Evolutionary conservation across 2,888 invertebrate species (phyloP), one percentile per base, ranked within the genome.

Genomic region (Cataglyphis livida): DNA sequence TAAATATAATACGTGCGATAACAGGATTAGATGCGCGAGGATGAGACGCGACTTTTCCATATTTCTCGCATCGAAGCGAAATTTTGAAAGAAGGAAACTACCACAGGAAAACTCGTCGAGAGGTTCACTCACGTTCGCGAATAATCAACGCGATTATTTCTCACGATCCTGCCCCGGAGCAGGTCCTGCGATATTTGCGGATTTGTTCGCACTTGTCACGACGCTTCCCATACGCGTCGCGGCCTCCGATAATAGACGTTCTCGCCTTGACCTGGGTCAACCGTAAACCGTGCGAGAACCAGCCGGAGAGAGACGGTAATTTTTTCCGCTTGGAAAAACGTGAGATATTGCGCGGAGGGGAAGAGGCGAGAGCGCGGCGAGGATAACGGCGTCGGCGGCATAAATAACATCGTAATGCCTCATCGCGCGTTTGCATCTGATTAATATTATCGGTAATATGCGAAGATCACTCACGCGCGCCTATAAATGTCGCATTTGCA

Each of bases 121-220:
- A n/a, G n/a, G n/a, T 6, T 25, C 35, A 18, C 41, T 84, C 86
- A 9, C 38, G 38, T 76, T 73, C 84, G 83, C 65, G 84, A 48
- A 48, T 87, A 88, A 89, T 89, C 88, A 88, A 87, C 89, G 90
- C 90, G 91, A 28, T 28, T 28, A 2, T 88, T 91, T 91, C 91
- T 91, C 91, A 91, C 91, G 91, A 89, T 89, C 51, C 25, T 35
- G 18, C n/a, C n/a, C 21, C 12, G 28, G 28, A 18, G 12, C 21
- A 21, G 79, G 66, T 87, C 62, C 84, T 85, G 73, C 64, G 61
- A 64, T 54, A 48, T 66, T 51, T 78, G 64, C 54, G 44, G 32
- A 48, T 32, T 65, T 28, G 57, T 64, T 38, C 76, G 21, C 73
- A 48, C 59, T 70, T 12, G 59, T 70, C 68, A 64, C 21, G 83